Conservation (phyloP, 2,888 invertebrate species). For the Margaritifera margaritifera region DNA sequence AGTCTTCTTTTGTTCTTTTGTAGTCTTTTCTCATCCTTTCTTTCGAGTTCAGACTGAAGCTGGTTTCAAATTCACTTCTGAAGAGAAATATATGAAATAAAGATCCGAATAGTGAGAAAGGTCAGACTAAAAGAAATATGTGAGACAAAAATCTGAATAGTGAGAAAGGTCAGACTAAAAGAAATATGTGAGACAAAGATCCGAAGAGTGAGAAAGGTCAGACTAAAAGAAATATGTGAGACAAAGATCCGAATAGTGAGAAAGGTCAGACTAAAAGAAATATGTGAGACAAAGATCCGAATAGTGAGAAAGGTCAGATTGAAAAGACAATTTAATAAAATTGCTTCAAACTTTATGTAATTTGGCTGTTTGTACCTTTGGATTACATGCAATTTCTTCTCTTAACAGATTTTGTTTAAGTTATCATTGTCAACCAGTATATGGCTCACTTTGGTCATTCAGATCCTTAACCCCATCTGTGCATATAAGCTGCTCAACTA, state of each 20-base stretch:
- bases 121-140: not conserved
- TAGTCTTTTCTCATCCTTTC: slow-evolving; percentile 65
- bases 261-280: not conserved
- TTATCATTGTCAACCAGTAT: not conserved
- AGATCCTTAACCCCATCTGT: too few species aligned
- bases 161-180: too few species aligned
- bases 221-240: too few species aligned
- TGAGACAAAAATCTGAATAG: not conserved
- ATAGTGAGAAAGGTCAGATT: not conserved
- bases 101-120: not conserved
- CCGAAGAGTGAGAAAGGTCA: too few species aligned
- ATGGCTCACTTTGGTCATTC: too few species aligned
- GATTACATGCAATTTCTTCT: too few species aligned
- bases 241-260: not conserved
- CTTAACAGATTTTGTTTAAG: too few species aligned
- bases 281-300: not conserved
- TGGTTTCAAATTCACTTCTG: slow-evolving; percentile 62
- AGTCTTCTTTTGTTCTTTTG: slow-evolving; percentile 67
- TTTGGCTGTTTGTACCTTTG: too few species aligned
- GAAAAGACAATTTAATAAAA: not conserved
- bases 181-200: too few species aligned
- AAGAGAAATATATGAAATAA: slow-evolving; percentile 8
- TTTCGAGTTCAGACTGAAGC: slow-evolving; percentile 60
- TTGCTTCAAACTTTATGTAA: not conserved
- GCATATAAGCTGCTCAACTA: too few species aligned